Evolutionary conservation across 2,888 invertebrate genomes (phyloP), one percentile per base, ranked within the genome.

Genomic region (Drosophila algonquin): DNA sequence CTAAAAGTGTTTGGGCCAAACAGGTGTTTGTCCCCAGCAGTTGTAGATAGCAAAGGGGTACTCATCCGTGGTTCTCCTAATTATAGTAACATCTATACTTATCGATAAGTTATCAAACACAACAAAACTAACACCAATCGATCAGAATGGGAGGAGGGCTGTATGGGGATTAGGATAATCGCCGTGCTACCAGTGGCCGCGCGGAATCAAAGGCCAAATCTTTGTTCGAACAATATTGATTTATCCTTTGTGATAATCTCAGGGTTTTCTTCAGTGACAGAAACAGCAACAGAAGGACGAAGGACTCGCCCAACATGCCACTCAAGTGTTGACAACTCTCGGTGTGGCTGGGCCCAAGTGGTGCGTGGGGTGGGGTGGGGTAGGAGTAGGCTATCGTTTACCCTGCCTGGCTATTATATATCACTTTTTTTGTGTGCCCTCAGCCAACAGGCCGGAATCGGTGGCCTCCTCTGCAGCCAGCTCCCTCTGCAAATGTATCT

Each of bases 321-420:
- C 65, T 67, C 65, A 58, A 72, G 73, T 73, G 73, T 57, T 73
- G 71, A 73, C 73, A 72, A 72, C 52, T 63, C 51, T 58, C 21
- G 27, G 10, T 32, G 45, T n/a, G 46, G 32, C 30, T 30, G n/a
- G 35, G 14, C 32, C 53, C 48, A 65, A 52, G 30, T 40, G 40
- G 18, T 21, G 21, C 32, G 10, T 32, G 57, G 53, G 32, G 46
- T 14, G 21, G 45, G 46, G 48, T 45, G 27, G 50, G 73, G 54
- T 45, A 63, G 64, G 16, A 40, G 50, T 50, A 24, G 50, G 50
- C 50, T 58, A 50, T 24, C 50, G 24, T 48, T 40, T 50, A 58
- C 47, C 35, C 73, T 47, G 63, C 71, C 72, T 71, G 63, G 72
- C 73, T 71, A 72, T 71, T 63, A 71, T 70, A 63, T 72, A 72